These are phyloP conservation scores for Ferrisia virgata DNA, from an alignment of 2,888 invertebrate genomes.

Conservation along the genomic window DNA sequence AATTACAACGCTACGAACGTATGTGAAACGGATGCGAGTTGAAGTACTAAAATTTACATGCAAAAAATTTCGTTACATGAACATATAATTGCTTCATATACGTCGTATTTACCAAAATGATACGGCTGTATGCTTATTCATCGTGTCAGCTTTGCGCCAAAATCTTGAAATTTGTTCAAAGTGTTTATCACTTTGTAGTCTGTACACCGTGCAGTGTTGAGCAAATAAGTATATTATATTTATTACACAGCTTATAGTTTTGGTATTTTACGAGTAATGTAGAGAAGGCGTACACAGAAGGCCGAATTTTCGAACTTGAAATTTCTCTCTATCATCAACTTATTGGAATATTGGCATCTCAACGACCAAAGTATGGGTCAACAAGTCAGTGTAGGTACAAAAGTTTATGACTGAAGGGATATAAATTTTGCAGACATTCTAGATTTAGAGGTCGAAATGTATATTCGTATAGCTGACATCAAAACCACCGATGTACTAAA, in stretches of 20 bases:
- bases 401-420: too few species aligned
- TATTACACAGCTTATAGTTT: too few species aligned
- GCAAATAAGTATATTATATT: too few species aligned
- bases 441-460: background rate
- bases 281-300: too few species aligned
- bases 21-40: background rate
- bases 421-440: background rate
- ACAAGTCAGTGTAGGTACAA: too few species aligned
- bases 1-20: background rate
- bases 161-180: background rate
- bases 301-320: too few species aligned
- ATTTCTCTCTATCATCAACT: too few species aligned
- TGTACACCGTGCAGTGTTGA: too few species aligned
- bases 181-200: background rate
- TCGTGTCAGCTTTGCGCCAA: background rate
- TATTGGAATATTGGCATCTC: too few species aligned
- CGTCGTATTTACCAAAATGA: background rate
- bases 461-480: background rate
- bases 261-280: too few species aligned
- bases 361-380: background rate
- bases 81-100: background rate
- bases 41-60: background rate
- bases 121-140: background rate
- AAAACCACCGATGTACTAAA: background rate
- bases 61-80: background rate